Base-by-base conservation (phyloP, 1,140 invertebrate genomes). In the Cataglyphis hispanica region DNA sequence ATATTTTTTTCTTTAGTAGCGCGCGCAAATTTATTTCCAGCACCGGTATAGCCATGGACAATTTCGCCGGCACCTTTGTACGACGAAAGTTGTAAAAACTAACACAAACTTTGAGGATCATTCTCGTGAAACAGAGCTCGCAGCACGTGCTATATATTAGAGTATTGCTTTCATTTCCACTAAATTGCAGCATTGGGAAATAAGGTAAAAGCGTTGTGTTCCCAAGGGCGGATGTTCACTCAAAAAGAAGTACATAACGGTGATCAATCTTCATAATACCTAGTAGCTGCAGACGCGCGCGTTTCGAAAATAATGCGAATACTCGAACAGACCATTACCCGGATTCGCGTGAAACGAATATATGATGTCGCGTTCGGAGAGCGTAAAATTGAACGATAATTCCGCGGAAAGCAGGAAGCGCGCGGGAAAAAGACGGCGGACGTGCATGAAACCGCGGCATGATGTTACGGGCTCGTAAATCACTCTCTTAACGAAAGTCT, bases 401-500 rank as follows among this genome's bases (percentile, higher is more conserved):
- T 63, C n/a, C 4, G 13, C n/a, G 40, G 16, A 58, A 86, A 58
- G 27, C 64, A 34, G 25, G 31, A 56, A 27, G 46, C 19, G 19
- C 10, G 31, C 11, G n/a, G 16, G 27, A 22, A 84, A 56, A 76
- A 56, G 69, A 85, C 56, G 27, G 31, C 50, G 25, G 70, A 53
- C 11, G 74, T 6, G 75, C 56, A 58, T 88, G n/a, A 85, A 85
- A 85, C 58, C 27, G 60, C 16, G 58, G 43, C 19, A 46, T 31
- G 66, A 88, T 86, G 87, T 88, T 78, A 69, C 87, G 58, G 53
- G 60, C 67, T 86, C 93, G 90, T 94, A 94, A 94, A 94, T 94
- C 93, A 94, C 92, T 94, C 93, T 94, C 92, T 93, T 93, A 92
- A 91, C 92, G 93, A 92, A 93, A 94, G 93, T 93, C 92, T 93